Evolutionary conservation across 37 sponge, comb jelly and placozoan species (phyloP), one percentile per base, ranked within the genome.

Genomic region (Axinella damicornis): DNA sequence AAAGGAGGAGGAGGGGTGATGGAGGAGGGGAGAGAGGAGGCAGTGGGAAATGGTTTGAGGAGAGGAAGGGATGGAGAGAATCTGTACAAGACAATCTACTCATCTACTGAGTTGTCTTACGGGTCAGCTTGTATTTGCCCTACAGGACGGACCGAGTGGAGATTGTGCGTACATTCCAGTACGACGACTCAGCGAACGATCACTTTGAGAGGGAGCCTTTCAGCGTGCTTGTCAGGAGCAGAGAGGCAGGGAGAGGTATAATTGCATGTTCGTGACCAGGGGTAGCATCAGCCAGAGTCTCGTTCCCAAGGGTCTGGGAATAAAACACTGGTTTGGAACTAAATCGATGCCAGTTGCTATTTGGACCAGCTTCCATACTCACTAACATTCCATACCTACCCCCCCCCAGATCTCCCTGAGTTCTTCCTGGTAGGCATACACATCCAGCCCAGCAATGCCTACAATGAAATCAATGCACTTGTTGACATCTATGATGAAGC

Each of bases 381-480:
- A 20, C 72, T 56, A 57, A 30, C 81, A 69, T 58, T 22, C 79
- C n/a, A 54, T 71, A 54, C 58, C 27, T 71, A 69, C 81, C 6
- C 40, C 24, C 40, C 19, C 55, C 11, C 56, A 84, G 66, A 28
- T 40, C 34, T 78, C 53, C 53, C 85, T 39, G 62, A 83, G 21
- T 96, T 98, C 83, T 82, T 90, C 41, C 77, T 96, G 24, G 68
- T 95, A 54, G 93, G 90, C 0, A 62, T 81, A 21, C 99, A 98
- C 80, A 57, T 85, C 0, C 60, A 77, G 25, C 97, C 99, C 0
- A 53, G 27, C 27, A 70, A 84, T 57, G 94, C 85, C 35, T 65
- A 75, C 0, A 57, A 20, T 0, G 99, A 98, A 67, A 53, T 96
- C 14, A 75, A 94, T n/a, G 86, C 56, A 0, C 88, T 98, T n/a